These are phyloP conservation scores for Rhynchophorus ferrugineus DNA, from an alignment of 1,140 invertebrate genomes.

Conservation along the genomic window DNA sequence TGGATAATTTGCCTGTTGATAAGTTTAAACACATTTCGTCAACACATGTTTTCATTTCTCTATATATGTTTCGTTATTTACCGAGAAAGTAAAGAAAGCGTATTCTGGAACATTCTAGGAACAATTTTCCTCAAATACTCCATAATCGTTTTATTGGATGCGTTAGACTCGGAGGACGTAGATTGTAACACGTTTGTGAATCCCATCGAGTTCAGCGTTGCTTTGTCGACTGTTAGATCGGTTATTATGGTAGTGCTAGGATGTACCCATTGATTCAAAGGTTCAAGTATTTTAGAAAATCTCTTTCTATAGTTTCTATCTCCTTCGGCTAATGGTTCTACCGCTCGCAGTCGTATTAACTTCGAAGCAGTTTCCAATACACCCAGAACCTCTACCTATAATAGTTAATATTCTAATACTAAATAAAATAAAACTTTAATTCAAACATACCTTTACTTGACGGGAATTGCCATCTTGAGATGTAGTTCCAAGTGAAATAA, in stretches of 20 bases:
- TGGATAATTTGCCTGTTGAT: conserved; percentile 28
- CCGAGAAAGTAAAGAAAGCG: conserved; percentile 69
- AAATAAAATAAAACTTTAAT: conserved; percentile 4
- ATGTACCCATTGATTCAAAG: conserved; percentile 68
- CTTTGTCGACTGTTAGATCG: conserved; percentile 75
- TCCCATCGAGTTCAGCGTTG: conserved; percentile 65
- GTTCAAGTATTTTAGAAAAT: conserved; percentile 71
- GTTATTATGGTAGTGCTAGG: conserved; percentile 69
- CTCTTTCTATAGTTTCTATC: conserved; percentile 70
- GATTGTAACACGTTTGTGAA: conserved; percentile 67
- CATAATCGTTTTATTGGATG: conserved; percentile 74
- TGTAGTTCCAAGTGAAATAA: conserved; percentile 82
- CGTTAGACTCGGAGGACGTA: conserved; percentile 51
- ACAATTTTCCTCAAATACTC: conserved; percentile 77
- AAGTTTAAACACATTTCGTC: too few relatives aligned
- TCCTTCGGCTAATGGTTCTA: conserved; percentile 68
- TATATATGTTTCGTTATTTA: too few relatives aligned
- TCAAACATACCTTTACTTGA: conserved; percentile 58
- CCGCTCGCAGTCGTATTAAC: conserved; percentile 65
- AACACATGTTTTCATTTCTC: too few relatives aligned
- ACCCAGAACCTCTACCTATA: conserved; percentile 71
- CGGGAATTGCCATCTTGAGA: conserved; percentile 73
- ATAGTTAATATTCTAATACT: conserved; percentile 59
- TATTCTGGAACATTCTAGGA: conserved; percentile 85
- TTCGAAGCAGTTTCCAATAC: conserved; percentile 71